phyloP scores from a whole-genome alignment of 2,797 vertebrate genomes.

The Caiman crocodilus region DNA sequence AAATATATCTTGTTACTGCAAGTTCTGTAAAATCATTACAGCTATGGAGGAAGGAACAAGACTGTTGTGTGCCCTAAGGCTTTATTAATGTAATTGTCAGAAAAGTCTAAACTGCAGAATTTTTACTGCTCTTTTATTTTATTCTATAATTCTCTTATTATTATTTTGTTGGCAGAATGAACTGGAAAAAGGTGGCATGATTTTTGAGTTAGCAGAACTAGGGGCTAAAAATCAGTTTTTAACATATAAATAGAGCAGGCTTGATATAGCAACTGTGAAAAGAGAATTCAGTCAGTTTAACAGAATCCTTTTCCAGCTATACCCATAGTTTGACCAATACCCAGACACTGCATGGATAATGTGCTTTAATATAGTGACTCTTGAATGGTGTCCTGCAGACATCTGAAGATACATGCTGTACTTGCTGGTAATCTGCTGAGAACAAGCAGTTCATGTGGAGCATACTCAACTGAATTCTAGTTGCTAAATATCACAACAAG shows the following conservation, averaged over 20 bases:
- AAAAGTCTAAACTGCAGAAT: not conserved
- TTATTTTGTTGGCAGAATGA: not conserved
- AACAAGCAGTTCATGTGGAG: not conserved
- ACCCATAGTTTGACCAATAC: not conserved
- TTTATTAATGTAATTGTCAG: not conserved
- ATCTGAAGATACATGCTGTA: not conserved
- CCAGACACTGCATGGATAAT: not conserved
- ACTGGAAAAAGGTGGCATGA: not conserved
- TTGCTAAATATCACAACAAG: fast-evolving
- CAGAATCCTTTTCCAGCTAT: not conserved
- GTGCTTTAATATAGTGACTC: slow-evolving; percentile 41
- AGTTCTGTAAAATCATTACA: not conserved
- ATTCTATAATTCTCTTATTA: no score
- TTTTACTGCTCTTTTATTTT: not conserved
- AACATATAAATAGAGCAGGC: not conserved
- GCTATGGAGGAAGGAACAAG: not conserved
- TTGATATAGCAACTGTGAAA: slow-evolving; percentile 35
- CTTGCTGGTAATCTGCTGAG: slow-evolving; percentile 9
- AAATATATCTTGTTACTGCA: slow-evolving; percentile 19
- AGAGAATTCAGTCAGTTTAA: not conserved
- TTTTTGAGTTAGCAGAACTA: not conserved
- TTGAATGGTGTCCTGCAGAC: not conserved
- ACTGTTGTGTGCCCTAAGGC: not conserved
- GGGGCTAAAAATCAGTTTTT: no score
- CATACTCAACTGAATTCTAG: not conserved